Conservation (phyloP, 2,888 invertebrate species). For the Eucera pruinosa region DNA sequence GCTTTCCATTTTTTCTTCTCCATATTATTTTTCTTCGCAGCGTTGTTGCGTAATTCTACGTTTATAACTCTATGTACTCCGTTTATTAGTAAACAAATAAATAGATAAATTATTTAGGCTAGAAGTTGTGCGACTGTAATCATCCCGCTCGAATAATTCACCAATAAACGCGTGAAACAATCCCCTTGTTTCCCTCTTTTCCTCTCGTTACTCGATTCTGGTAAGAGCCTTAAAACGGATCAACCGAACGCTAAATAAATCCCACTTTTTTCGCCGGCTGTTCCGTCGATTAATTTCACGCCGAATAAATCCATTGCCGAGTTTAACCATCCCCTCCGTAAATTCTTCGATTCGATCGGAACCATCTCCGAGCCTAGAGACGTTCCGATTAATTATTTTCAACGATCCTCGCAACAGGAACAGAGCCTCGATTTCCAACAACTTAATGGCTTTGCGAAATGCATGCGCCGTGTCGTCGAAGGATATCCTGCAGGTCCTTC, state of each 20-base stretch:
- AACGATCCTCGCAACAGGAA: constrained; percentile 48
- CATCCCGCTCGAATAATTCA: no score
- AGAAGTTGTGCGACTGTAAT: no score
- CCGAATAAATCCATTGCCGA: constrained; percentile 40
- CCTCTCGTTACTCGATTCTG: not conserved
- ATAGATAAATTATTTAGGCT: no score
- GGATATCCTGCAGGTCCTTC: no score
- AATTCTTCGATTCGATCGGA: constrained; percentile 31
- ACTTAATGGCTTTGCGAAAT: constrained; percentile 56
- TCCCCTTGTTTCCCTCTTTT: not conserved
- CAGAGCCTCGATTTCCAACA: constrained; percentile 41
- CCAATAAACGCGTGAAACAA: not conserved
- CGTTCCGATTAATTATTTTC: constrained; percentile 64
- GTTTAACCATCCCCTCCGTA: not conserved
- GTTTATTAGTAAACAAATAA: no score
- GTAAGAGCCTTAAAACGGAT: constrained; percentile 23
- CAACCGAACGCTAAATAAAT: constrained; percentile 37
- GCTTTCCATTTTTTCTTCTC: no score
- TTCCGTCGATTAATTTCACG: constrained; percentile 50
- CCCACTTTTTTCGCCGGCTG: constrained; percentile 7
- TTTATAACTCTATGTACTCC: no score
- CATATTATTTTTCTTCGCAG: no score
- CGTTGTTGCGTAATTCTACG: no score
- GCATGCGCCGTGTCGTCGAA: no score
- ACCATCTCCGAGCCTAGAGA: not conserved